Evolutionary conservation across 2,888 invertebrate species (phyloP), one percentile per base, ranked within the genome.

Genomic region (Dynastes hyllus): DNA sequence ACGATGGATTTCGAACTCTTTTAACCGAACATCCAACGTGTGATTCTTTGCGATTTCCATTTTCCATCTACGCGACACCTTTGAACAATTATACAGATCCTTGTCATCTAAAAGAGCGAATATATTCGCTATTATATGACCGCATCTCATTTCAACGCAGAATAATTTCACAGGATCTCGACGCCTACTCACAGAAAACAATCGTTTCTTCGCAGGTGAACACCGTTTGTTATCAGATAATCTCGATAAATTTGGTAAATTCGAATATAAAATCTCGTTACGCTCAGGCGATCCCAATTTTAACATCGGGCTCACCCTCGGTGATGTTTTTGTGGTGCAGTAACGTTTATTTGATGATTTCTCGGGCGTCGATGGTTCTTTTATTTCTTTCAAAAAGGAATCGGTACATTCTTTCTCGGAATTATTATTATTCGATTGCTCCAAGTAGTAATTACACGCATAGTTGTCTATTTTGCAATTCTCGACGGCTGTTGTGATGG

Each of bases 191-290:
- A 78, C 78, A 58, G 79, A 79, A 80, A 86, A 86, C 6, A 87
- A 80, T 6, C 85, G 81, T 73, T 86, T 87, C 77, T 86, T 87
- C 1, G 84, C 86, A 0, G 86, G 86, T 4, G 85, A 84, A 32
- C 78, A 75, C 27, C 79, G 66, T 76, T 85, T 86, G 2, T 82
- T 80, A n/a, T 81, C 82, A 0, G 78, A 80, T 63, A 84, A 81
- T 77, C 85, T 86, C 2, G 76, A 27, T 0, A 76, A 70, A 37
- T 51, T 78, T n/a, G 65, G 66, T 37, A 87, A 77, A 51, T 83
- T 86, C 1, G 87, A 86, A 75, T 88, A 88, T 22, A 89, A 81
- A 40, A 88, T 87, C 50, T 86, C 85, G 45, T 87, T 85, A n/a
- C 85, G 78, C 70, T 86, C 86, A 0, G 86, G 84, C 2, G 83